phyloP scores from a whole-genome alignment of 2,113 vertebrate genomes.

The Rhineura floridana region DNA sequence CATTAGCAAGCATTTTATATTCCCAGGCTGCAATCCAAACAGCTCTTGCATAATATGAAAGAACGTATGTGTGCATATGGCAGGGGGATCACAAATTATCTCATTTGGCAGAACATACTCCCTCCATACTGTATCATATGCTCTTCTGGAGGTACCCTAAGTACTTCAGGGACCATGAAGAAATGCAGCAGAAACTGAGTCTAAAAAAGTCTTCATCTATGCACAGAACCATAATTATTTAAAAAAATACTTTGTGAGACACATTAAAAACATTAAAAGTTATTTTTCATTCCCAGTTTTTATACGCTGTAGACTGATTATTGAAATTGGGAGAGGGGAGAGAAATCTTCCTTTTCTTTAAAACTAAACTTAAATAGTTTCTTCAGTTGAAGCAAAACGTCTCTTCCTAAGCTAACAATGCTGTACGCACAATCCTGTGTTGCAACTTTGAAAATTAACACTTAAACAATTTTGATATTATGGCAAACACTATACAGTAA shows the following conservation, averaged over 20 bases:
- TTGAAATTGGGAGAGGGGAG: background rate
- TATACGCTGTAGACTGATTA: background rate
- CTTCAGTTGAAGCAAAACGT: background rate
- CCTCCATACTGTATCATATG: background rate
- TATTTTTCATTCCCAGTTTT: background rate
- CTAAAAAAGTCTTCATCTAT: background rate
- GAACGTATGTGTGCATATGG: too few relatives aligned
- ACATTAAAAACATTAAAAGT: background rate
- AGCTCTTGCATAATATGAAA: background rate
- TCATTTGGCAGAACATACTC: background rate
- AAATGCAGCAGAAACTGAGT: background rate
- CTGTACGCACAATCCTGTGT: background rate
- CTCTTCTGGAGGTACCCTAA: background rate
- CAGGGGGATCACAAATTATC: background rate
- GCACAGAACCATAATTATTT: background rate
- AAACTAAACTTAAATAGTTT: background rate
- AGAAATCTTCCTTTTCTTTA: background rate
- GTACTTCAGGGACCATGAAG: background rate
- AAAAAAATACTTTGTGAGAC: background rate
- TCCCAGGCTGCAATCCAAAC: background rate
- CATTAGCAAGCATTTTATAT: constrained; percentile 53
- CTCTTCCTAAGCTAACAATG: constrained; percentile 3
- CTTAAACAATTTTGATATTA: background rate
- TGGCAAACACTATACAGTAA: constrained; percentile 1
- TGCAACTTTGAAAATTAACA: background rate